phyloP scores from a whole-genome alignment of 2,888 invertebrate species.

The Endomychus coccineus region DNA sequence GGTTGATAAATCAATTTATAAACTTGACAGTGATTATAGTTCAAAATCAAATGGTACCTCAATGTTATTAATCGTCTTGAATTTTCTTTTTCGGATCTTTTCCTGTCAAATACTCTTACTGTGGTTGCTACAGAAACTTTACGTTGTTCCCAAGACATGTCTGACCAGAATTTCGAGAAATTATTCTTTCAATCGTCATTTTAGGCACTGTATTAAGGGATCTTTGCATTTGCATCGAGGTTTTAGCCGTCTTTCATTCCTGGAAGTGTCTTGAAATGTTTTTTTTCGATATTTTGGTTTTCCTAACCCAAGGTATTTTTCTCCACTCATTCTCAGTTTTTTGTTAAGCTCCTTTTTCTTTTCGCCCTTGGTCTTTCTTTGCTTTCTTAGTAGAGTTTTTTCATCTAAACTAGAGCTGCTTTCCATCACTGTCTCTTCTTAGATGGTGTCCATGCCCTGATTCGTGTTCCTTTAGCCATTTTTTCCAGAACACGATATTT shows the following conservation, averaged over 20 bases:
- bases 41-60: not conserved
- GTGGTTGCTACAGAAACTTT: conserved; percentile 13
- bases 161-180: conserved; percentile 9
- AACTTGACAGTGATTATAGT: too few relatives aligned
- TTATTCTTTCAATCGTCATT: conserved; percentile 7
- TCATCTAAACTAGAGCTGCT: conserved; percentile 2
- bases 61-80: conserved; percentile 5
- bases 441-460: conserved; percentile 5
- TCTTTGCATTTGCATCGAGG: conserved; percentile 2
- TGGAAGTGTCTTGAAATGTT: conserved; percentile 4
- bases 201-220: conserved; percentile 1
- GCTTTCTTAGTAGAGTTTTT: conserved; percentile 1
- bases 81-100: conserved; percentile 9
- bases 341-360: conserved; percentile 4
- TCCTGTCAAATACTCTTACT: conserved; percentile 10
- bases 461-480: conserved; percentile 2
- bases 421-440: conserved; percentile 6
- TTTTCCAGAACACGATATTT: not conserved
- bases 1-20: too few relatives aligned
- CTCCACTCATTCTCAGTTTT: conserved; percentile 6
- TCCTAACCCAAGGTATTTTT: conserved; percentile 3
- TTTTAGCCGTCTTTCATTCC: not conserved
- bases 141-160: conserved; percentile 11
- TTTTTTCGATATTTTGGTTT: conserved; percentile 7
- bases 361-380: not conserved